Evolutionary conservation across 2,113 vertebrate species (phyloP).

Genomic region (Acrocephalus kingi): DNA sequence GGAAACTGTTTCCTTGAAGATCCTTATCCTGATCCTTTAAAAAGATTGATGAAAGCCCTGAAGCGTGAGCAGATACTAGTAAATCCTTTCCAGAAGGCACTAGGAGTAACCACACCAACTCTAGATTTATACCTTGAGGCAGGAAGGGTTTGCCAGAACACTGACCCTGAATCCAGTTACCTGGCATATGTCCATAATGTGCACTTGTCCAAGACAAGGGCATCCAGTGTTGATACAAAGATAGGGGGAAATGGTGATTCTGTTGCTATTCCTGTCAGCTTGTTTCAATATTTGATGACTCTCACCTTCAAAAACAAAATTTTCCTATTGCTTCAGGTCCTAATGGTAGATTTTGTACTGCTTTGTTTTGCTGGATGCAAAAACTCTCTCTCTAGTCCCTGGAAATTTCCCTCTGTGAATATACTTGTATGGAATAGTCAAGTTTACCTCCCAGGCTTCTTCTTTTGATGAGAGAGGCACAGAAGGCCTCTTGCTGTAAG

Average conservation of each 20-base stretch:
- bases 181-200: background rate
- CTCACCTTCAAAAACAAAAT: background rate
- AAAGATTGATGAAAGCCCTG: background rate
- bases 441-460: conserved; percentile 16
- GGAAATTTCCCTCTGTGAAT: conserved; percentile 36
- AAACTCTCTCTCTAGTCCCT: background rate
- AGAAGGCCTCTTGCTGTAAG: background rate
- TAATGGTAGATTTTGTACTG: background rate
- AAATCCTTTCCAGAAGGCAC: background rate
- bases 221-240: background rate
- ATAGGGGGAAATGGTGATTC: background rate
- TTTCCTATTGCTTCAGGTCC: conserved; percentile 40
- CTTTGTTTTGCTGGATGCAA: conserved; percentile 50
- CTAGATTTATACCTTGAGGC: background rate
- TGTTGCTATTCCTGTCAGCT: background rate
- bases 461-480: conserved; percentile 35
- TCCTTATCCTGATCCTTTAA: background rate
- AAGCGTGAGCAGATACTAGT: background rate
- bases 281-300: background rate
- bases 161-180: background rate
- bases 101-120: background rate
- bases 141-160: background rate
- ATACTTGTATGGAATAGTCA: background rate
- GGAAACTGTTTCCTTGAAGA: background rate
- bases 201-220: background rate